These are phyloP conservation scores for Proterorhinus semilunaris DNA, from an alignment of 2,113 vertebrate genomes.

Conservation along the genomic window DNA sequence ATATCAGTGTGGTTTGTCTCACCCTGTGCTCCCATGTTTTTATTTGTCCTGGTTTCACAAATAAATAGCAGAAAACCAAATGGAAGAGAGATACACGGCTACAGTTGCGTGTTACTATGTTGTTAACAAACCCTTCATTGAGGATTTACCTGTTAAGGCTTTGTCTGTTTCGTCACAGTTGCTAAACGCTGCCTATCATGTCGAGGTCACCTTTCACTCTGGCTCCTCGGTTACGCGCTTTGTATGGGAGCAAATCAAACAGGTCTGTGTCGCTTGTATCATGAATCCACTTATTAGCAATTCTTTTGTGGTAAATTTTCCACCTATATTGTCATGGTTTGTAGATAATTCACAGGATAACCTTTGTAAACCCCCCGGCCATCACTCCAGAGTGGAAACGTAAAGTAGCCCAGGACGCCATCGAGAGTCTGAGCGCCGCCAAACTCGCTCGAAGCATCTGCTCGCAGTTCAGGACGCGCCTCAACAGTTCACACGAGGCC, in stretches of 20 bases:
- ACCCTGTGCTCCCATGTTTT: no score
- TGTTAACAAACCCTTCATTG: not conserved
- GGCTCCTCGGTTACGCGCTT: conserved; percentile 92
- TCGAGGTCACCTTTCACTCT: conserved; percentile 97
- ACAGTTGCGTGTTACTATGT: not conserved
- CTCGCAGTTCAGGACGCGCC: conserved; percentile 92
- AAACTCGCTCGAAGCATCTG: conserved; percentile 97
- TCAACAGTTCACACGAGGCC: conserved; percentile 96
- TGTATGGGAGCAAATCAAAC: conserved; percentile 98
- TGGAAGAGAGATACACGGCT: not conserved
- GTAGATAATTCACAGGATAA: conserved; percentile 93
- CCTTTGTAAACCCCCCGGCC: conserved; percentile 92
- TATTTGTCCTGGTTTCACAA: not conserved
- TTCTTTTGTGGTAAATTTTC: not conserved
- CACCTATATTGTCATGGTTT: not conserved
- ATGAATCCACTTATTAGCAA: not conserved
- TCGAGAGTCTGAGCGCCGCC: conserved; percentile 95
- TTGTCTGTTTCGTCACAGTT: conserved; percentile 76
- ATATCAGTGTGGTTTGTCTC: no score
- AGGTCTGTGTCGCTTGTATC: conserved; percentile 72
- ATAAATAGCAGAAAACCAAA: not conserved
- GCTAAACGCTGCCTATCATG: conserved; percentile 95
- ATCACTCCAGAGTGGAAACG: conserved; percentile 94
- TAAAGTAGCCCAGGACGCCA: conserved; percentile 96
- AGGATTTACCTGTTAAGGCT: not conserved